Evolutionary conservation across 2,888 invertebrate species (phyloP).

Genomic region (Phania funesta): DNA sequence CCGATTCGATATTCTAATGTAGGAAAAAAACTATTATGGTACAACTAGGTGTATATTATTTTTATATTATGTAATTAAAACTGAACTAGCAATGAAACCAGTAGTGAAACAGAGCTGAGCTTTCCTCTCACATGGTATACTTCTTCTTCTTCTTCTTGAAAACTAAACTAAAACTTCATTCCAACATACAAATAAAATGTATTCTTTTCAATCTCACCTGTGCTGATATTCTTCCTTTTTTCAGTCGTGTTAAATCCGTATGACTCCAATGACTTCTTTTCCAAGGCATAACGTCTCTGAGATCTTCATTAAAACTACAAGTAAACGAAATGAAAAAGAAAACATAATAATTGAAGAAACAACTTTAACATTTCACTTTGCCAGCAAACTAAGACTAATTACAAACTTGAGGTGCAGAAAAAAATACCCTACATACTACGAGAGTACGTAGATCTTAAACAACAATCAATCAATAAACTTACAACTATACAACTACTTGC

Average conservation of each 20-base stretch:
- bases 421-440: not conserved
- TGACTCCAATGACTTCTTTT: conserved; percentile 88
- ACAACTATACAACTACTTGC: conserved; percentile 11
- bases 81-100: no score
- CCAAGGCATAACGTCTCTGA: conserved; percentile 86
- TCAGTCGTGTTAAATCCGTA: conserved; percentile 88
- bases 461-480: conserved; percentile 58
- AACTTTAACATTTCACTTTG: not conserved
- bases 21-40: no score
- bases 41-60: no score
- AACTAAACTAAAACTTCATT: no score
- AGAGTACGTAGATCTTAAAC: conserved; percentile 19
- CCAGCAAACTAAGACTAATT: not conserved
- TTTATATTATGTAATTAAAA: no score
- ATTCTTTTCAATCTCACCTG: conserved; percentile 83
- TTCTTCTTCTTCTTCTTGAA: no score
- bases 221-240: conserved; percentile 88
- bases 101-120: no score
- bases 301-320: conserved; percentile 84
- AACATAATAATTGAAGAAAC: not conserved
- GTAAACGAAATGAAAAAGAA: not conserved
- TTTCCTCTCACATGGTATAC: no score
- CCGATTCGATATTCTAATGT: no score
- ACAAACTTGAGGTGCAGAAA: not conserved
- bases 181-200: no score